Evolutionary conservation across 2,888 invertebrate species (phyloP), one percentile per base, ranked within the genome.

Genomic region (Acholoe squamosa): DNA sequence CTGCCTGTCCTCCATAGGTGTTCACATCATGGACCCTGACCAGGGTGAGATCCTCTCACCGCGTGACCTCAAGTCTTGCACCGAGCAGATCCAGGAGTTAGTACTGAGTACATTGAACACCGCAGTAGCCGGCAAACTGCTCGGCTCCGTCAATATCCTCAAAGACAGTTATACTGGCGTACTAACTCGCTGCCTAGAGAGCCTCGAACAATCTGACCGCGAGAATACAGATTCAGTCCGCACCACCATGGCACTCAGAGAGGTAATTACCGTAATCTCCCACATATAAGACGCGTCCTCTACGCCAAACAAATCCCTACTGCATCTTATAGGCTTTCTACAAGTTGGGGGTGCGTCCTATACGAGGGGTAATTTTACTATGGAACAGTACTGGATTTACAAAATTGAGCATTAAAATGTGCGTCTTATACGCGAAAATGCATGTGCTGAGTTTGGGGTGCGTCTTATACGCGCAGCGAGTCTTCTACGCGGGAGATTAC

Each of bases 131-230:
- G 96, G 97, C 90, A 97, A 98, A 94, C 96, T 98, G 89, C 97
- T 98, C 54, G 97, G 97, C 91, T 98, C 98, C 22, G 97, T 98
- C 0, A 97, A 98, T 93, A 98, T 98, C 94, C 96, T 98, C 71
- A 97, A 97, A 93, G 98, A 98, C 92, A 97, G 97, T 0, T 98
- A 98, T 94, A 97, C 98, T 61, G 96, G 98, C 0, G 98, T 98
- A 0, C 95, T 98, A 71, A 97, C 98, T 93, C 96, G 98, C 95
- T 98, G 97, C 94, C 95, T 97, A 89, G 96, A 97, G 92, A 97
- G 97, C 93, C 95, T 97, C 43, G 97, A 97, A 94, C 96, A 96
- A 93, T 94, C 94, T 92, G 95, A 95, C 90, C 92, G 92, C 84
- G 94, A 95, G 19, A 92, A 93, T 33, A 93, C 93, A 16, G 95